Evolutionary conservation across 2,113 vertebrate genomes (phyloP).

Genomic region (Chaenocephalus aceratus): DNA sequence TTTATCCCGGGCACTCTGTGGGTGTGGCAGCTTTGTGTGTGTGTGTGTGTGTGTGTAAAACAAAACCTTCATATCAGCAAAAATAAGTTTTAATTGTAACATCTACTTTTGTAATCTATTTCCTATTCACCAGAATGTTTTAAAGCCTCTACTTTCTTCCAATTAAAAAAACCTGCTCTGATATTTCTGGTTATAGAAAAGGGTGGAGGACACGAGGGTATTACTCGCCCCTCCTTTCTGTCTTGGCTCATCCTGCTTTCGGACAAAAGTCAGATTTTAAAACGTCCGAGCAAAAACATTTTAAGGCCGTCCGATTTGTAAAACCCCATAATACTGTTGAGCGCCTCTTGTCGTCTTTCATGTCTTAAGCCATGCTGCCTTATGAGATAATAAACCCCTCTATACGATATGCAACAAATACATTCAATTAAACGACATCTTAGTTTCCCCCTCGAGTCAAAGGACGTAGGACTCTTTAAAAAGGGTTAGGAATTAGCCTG

Average conservation of each 20-base stretch:
- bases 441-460: slow-evolving; percentile 38
- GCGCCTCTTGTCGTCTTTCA: slow-evolving; percentile 56
- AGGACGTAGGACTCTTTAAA: slow-evolving; percentile 15
- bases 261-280: slow-evolving; percentile 43
- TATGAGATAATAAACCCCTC: slow-evolving; percentile 67
- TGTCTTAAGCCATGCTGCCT: slow-evolving; percentile 83
- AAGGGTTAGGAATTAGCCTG: slow-evolving; percentile 21
- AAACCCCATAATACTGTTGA: slow-evolving; percentile 22
- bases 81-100: slow-evolving; percentile 37
- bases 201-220: not conserved
- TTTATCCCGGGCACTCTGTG: slow-evolving; percentile 54
- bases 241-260: slow-evolving; percentile 12
- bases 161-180: slow-evolving; percentile 11
- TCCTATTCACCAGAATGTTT: slow-evolving; percentile 64
- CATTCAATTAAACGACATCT: slow-evolving; percentile 25
- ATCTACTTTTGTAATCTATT: slow-evolving; percentile 74
- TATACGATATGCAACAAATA: slow-evolving; percentile 54
- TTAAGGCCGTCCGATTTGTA: slow-evolving; percentile 26
- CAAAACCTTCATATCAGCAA: slow-evolving; percentile 47
- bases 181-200: slow-evolving; percentile 22
- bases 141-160: slow-evolving; percentile 32
- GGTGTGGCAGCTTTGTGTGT: slow-evolving; percentile 75
- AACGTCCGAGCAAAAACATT: slow-evolving; percentile 43
- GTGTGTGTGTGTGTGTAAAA: slow-evolving; percentile 70
- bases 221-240: not conserved